Evolutionary conservation across 2,888 invertebrate genomes (phyloP).

Genomic region (Diplazon laetatorius): DNA sequence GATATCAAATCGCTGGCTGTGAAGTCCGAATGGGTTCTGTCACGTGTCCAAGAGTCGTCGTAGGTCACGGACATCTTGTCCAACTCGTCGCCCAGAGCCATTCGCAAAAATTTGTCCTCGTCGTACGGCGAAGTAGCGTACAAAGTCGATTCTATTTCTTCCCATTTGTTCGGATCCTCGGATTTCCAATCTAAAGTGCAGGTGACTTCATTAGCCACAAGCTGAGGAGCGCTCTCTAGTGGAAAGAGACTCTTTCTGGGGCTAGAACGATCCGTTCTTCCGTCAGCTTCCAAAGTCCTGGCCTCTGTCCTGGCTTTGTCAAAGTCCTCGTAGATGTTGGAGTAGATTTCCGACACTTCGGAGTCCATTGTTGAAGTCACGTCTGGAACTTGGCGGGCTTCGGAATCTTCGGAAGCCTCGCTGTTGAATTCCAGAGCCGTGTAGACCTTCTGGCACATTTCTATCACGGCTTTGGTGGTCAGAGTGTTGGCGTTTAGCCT

Average conservation of each 20-base stretch:
- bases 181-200: no score
- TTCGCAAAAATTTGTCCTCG: slow-evolving; percentile 69
- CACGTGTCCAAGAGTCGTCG: slow-evolving; percentile 14
- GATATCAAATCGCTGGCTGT: slow-evolving; percentile 66
- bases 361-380: no score
- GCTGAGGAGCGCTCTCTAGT: no score
- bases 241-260: slow-evolving; percentile 34
- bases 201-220: slow-evolving; percentile 13
- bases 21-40: slow-evolving; percentile 54
- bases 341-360: neutral
- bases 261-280: slow-evolving; percentile 59
- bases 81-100: slow-evolving; percentile 71
- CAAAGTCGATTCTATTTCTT: slow-evolving; percentile 20
- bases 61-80: slow-evolving; percentile 62
- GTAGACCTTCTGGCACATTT: slow-evolving; percentile 37
- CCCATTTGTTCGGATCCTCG: neutral
- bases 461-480: slow-evolving; percentile 22
- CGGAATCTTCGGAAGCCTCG: no score
- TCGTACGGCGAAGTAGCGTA: slow-evolving; percentile 56
- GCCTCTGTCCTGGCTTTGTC: neutral
- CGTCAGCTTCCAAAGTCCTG: slow-evolving; percentile 71
- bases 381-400: no score
- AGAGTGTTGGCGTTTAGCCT: neutral
- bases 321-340: no score
- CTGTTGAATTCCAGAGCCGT: neutral